phyloP scores from a whole-genome alignment of 2,888 invertebrate species.

The Epirrhoe alternata region DNA sequence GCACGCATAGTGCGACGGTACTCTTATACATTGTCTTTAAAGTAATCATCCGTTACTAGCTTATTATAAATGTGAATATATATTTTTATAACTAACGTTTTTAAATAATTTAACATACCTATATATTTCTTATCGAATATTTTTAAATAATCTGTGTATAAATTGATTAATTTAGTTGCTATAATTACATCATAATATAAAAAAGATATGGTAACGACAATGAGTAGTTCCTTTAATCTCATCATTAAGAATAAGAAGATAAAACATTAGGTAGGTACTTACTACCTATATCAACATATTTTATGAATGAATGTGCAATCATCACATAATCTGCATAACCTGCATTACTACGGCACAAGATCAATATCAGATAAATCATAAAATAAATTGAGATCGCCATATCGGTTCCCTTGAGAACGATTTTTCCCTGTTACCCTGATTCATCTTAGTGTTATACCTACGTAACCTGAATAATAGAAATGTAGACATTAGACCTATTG shows the following conservation, averaged over 20 bases:
- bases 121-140: background rate
- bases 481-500: slow-evolving; percentile 4
- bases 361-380: slow-evolving; percentile 2
- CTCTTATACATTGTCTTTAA: slow-evolving; percentile 49
- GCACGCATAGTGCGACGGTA: slow-evolving; percentile 51
- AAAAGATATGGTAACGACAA: background rate
- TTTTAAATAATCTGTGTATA: background rate
- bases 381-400: slow-evolving; percentile 41
- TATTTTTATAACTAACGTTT: background rate
- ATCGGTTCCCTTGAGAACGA: slow-evolving; percentile 38
- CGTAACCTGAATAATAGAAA: slow-evolving; percentile 15
- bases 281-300: too few species aligned
- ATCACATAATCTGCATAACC: background rate
- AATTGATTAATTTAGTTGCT: background rate
- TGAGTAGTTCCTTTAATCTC: too few species aligned
- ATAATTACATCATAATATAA: background rate
- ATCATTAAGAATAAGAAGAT: too few species aligned
- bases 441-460: slow-evolving; percentile 33
- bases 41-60: background rate
- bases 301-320: background rate
- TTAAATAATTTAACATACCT: background rate
- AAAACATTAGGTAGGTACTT: too few species aligned
- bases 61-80: background rate
- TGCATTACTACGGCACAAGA: background rate
- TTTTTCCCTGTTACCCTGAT: slow-evolving; percentile 39